A percentile compares a stretch with the other conserved stretches of the same genome.
These are phyloP conservation scores for Ceratotherium simum DNA, from an alignment of 2,113 vertebrate species.

Conservation along the genomic window DNA sequence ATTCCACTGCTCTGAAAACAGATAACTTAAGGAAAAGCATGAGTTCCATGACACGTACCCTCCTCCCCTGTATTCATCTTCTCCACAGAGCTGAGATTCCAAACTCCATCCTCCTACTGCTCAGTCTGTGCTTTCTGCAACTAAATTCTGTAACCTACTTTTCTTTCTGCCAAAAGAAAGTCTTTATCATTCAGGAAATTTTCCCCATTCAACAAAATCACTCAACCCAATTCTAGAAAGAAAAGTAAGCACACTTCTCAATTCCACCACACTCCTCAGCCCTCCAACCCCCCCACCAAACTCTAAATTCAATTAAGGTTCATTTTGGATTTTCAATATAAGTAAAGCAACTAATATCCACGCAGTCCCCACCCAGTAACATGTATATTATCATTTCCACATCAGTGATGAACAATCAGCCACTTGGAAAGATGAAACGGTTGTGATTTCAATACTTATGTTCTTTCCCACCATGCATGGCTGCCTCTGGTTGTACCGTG, in stretches of 20 bases:
- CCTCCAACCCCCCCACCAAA: background rate
- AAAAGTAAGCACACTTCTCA: background rate
- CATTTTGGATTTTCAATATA: background rate
- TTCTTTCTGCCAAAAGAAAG: background rate
- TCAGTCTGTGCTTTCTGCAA: background rate
- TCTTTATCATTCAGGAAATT: conserved; percentile 12
- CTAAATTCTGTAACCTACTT: background rate
- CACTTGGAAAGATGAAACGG: conserved; percentile 1
- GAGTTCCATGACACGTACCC: background rate
- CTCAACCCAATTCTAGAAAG: background rate
- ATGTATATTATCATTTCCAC: background rate
- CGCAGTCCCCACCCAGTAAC: background rate
- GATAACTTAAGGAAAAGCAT: conserved; percentile 89
- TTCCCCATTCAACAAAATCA: conserved; percentile 28
- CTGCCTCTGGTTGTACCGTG: background rate
- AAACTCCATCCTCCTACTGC: background rate
- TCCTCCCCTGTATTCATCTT: background rate
- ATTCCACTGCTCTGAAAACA: conserved; percentile 96
- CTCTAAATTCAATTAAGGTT: background rate
- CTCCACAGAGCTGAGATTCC: background rate
- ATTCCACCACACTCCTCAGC: background rate
- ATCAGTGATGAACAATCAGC: background rate
- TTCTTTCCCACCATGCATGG: background rate
- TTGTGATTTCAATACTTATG: background rate
- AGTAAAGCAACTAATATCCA: background rate